Evolutionary conservation across 1,140 invertebrate genomes (phyloP).

Genomic region (Tetragnatha versicolor): DNA sequence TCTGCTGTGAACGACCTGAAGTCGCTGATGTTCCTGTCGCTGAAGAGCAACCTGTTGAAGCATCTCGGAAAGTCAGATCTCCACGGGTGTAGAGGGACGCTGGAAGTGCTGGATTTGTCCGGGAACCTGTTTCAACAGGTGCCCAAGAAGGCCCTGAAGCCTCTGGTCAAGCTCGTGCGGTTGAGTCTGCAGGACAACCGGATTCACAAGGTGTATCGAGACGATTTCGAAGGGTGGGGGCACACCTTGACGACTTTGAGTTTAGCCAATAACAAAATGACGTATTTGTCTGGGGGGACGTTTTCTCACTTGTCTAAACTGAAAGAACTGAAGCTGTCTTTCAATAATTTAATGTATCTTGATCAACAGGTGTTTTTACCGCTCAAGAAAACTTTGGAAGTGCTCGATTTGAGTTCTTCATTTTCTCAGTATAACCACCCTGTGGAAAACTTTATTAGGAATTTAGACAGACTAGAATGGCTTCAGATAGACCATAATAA

Average conservation of each 20-base stretch:
- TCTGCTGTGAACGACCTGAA: conserved; percentile 67
- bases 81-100: conserved; percentile 74
- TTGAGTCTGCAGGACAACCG: conserved; percentile 87
- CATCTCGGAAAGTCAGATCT: conserved; percentile 80
- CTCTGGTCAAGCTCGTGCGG: conserved; percentile 76
- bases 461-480: conserved; percentile 76
- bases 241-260: conserved; percentile 81
- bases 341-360: conserved; percentile 82
- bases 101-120: conserved; percentile 80
- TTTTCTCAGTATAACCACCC: conserved; percentile 30
- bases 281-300: conserved; percentile 75
- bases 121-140: conserved; percentile 79
- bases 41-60: conserved; percentile 80
- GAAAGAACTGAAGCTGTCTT: conserved; percentile 85
- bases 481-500: conserved; percentile 89
- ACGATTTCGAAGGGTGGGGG: conserved; percentile 82
- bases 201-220: conserved; percentile 76
- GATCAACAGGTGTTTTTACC: conserved; percentile 81
- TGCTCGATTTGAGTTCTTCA: conserved; percentile 70
- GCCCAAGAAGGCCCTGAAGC: conserved; percentile 73
- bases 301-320: conserved; percentile 76
- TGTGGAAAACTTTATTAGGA: conserved; percentile 61
- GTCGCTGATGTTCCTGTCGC: conserved; percentile 78
- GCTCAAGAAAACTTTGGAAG: conserved; percentile 71
- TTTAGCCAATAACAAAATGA: conserved; percentile 83